A percentile compares a stretch with the other conserved stretches of the same genome.
These are phyloP conservation scores for Carlito syrichta DNA, from an alignment of 2,113 vertebrate genomes.

Conservation along the genomic window DNA sequence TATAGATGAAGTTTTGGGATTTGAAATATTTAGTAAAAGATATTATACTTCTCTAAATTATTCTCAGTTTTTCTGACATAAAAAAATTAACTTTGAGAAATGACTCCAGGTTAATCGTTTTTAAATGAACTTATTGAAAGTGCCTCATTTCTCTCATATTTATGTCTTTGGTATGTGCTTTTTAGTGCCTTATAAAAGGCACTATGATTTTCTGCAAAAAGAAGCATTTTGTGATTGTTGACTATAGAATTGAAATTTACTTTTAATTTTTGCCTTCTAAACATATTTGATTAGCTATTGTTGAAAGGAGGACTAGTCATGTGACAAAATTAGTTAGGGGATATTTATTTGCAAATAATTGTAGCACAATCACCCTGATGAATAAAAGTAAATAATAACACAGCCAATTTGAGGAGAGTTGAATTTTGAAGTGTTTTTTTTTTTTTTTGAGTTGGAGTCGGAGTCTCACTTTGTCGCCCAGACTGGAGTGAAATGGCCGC, in stretches of 20 bases:
- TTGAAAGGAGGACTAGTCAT: background rate
- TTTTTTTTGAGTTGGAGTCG: too few species aligned
- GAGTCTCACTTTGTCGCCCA: too few species aligned
- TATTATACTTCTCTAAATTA: background rate
- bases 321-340: background rate
- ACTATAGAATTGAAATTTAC: background rate
- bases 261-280: slow-evolving; percentile 27
- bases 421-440: background rate
- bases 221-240: background rate
- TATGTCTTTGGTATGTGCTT: background rate
- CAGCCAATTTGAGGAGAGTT: background rate
- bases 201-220: background rate
- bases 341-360: background rate
- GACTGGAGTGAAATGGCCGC: too few species aligned
- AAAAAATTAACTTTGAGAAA: slow-evolving; percentile 14
- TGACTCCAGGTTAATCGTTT: background rate
- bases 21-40: background rate
- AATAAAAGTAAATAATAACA: slow-evolving; percentile 12
- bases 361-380: background rate
- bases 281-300: background rate
- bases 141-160: background rate
- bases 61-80: background rate
- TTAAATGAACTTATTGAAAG: slow-evolving; percentile 46
- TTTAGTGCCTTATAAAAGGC: background rate
- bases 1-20: background rate